A percentile compares a stretch with the other conserved stretches of the same genome.
phyloP scores from a whole-genome alignment of 1,140 invertebrate genomes.

The Drosophila rhopaloa region DNA sequence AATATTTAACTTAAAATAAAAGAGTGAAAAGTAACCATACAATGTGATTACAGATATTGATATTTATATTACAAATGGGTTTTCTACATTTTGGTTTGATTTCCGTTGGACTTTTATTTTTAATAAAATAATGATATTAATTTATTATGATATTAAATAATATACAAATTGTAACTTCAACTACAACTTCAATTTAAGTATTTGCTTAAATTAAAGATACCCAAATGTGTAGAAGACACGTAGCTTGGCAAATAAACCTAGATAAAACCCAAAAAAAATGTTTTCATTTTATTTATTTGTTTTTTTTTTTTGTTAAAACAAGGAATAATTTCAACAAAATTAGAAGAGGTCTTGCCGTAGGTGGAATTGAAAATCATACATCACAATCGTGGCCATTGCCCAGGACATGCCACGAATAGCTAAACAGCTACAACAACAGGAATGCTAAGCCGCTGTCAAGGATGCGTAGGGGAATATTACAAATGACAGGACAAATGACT shows the following conservation, averaged over 20 bases:
- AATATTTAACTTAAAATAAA: no score
- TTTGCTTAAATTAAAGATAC: not conserved
- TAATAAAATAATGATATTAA: no score
- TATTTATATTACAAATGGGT: no score
- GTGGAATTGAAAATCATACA: constrained; percentile 76
- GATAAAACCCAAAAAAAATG: constrained; percentile 8
- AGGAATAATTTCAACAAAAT: constrained; percentile 38
- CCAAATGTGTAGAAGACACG: not conserved
- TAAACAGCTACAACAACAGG: constrained; percentile 48
- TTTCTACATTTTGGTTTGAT: no score
- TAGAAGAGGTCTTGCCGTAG: constrained; percentile 35
- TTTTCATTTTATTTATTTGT: not conserved
- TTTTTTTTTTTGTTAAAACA: constrained; percentile 2
- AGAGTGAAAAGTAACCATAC: no score
- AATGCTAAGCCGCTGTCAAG: constrained; percentile 68
- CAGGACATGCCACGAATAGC: constrained; percentile 67
- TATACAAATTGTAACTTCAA: no score
- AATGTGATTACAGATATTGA: no score
- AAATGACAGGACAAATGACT: constrained; percentile 77
- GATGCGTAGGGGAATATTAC: constrained; percentile 67
- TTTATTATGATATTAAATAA: no score
- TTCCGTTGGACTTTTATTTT: no score
- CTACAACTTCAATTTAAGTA: no score
- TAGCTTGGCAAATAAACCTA: constrained; percentile 7
- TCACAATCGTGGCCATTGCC: constrained; percentile 65